phyloP scores from a whole-genome alignment of 2,888 invertebrate genomes.

The Lasioglossum marginatum region DNA sequence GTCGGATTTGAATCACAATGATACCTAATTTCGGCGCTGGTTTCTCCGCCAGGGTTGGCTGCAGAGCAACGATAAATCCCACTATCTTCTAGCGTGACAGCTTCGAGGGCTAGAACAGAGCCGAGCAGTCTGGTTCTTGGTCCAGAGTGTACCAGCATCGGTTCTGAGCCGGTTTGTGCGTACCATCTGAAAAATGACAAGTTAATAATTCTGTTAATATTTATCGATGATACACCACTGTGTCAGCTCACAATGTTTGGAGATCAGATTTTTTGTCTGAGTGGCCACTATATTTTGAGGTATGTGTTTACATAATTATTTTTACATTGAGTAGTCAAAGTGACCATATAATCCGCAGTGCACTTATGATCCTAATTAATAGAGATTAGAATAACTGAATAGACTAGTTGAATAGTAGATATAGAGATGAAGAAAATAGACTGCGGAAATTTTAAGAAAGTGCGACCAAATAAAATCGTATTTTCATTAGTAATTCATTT shows the following conservation, averaged over 20 bases:
- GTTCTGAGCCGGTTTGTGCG: constrained; percentile 88
- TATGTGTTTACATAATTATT: neutral
- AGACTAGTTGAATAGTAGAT: too few species aligned
- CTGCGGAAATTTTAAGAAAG: too few species aligned
- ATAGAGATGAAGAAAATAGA: too few species aligned
- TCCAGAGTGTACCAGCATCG: constrained; percentile 88
- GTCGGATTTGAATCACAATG: neutral
- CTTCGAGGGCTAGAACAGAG: constrained; percentile 89
- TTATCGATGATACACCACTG: neutral
- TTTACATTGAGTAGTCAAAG: neutral
- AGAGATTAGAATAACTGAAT: too few species aligned
- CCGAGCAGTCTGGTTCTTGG: constrained; percentile 89
- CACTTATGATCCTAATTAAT: too few species aligned
- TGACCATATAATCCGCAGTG: neutral
- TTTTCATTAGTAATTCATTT: too few species aligned
- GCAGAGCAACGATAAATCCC: constrained; percentile 90
- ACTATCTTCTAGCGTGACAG: constrained; percentile 89
- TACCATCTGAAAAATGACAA: constrained; percentile 86
- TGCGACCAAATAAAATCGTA: too few species aligned
- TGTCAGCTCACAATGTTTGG: neutral
- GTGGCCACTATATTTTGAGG: neutral
- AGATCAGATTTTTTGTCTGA: neutral
- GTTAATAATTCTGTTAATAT: neutral
- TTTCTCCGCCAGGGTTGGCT: constrained; percentile 89
- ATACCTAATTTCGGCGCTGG: constrained; percentile 88